Percentiles rank a stretch among this genome's conserved stretches.
Evolutionary conservation across 2,797 vertebrate species (phyloP).

Genomic region (Hemitrygon akajei): DNA sequence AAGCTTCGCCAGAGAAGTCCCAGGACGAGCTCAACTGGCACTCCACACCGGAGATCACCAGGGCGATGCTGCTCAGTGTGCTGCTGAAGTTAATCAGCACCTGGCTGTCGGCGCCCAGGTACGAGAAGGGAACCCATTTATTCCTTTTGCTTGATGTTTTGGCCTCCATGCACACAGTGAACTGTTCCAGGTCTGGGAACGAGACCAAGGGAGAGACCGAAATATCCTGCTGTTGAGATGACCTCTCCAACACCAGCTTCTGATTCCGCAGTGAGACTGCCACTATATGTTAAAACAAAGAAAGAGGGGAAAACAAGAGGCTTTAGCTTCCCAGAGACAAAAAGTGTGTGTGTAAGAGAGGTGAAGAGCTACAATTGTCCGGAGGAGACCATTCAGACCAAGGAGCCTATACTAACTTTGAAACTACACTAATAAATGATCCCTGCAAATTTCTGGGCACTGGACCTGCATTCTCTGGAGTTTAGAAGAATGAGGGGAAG

Average conservation of each 20-base stretch:
- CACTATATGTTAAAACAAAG: slow-evolving; percentile 47
- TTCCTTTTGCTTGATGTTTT: slow-evolving; percentile 33
- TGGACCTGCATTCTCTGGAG: too few relatives aligned
- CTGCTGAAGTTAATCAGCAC: slow-evolving; percentile 63
- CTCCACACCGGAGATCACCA: slow-evolving; percentile 53
- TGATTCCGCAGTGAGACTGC: slow-evolving; percentile 87
- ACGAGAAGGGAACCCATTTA: slow-evolving; percentile 75
- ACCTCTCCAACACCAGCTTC: slow-evolving; percentile 67
- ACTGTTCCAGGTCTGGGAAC: slow-evolving; percentile 67
- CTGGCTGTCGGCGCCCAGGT: slow-evolving; percentile 46
- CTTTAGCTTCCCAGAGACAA: neutral
- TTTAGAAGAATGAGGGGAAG: too few relatives aligned
- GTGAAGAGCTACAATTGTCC: neutral
- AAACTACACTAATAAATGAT: neutral
- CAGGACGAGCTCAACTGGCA: slow-evolving; percentile 58
- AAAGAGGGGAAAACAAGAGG: neutral
- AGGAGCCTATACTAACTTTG: neutral
- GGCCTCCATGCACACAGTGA: slow-evolving; percentile 83
- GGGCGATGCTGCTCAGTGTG: slow-evolving; percentile 48
- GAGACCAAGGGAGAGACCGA: slow-evolving; percentile 56
- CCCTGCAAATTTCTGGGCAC: too few relatives aligned
- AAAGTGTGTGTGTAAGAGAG: neutral
- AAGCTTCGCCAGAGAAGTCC: slow-evolving; percentile 55
- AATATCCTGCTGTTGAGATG: slow-evolving; percentile 48
- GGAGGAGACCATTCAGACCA: neutral